phyloP scores from a whole-genome alignment of 1,140 invertebrate genomes.

The Popillia japonica region DNA sequence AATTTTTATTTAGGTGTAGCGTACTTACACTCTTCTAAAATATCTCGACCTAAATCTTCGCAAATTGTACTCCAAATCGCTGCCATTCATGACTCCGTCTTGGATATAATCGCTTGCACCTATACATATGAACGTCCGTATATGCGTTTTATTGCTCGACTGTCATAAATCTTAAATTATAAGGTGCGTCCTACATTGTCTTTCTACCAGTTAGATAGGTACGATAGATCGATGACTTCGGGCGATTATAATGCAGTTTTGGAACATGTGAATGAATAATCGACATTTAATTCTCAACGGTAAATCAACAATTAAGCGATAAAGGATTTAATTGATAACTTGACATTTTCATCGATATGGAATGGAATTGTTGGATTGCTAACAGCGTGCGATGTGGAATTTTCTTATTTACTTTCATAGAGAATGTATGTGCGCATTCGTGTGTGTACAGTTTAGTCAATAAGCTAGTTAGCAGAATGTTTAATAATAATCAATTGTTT shows the following conservation, averaged over 20 bases:
- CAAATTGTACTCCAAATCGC: constrained; percentile 13
- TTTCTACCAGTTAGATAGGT: constrained; percentile 7
- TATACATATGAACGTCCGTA: constrained; percentile 20
- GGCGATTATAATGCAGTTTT: constrained; percentile 4
- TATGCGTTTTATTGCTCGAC: neutral
- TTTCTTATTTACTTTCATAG: neutral
- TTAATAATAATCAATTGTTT: no score
- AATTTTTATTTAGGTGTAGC: neutral
- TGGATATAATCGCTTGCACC: neutral
- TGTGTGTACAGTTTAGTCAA: no score
- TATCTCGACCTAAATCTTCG: constrained; percentile 17
- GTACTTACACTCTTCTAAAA: neutral
- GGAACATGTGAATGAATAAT: constrained; percentile 28
- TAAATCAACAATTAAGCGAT: constrained; percentile 6
- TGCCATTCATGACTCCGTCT: neutral
- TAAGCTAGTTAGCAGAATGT: no score
- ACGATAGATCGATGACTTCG: constrained; percentile 6
- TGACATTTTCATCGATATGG: constrained; percentile 23
- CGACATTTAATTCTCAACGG: neutral
- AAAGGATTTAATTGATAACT: constrained; percentile 8
- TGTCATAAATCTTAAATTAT: constrained; percentile 24
- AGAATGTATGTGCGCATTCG: no score
- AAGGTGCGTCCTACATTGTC: constrained; percentile 21
- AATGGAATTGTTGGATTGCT: neutral
- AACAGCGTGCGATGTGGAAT: neutral